Percentiles rank a stretch among this genome's conserved stretches.
These are phyloP conservation scores for Xenopus petersii DNA, from an alignment of 2,797 vertebrate species.

Conservation along the genomic window DNA sequence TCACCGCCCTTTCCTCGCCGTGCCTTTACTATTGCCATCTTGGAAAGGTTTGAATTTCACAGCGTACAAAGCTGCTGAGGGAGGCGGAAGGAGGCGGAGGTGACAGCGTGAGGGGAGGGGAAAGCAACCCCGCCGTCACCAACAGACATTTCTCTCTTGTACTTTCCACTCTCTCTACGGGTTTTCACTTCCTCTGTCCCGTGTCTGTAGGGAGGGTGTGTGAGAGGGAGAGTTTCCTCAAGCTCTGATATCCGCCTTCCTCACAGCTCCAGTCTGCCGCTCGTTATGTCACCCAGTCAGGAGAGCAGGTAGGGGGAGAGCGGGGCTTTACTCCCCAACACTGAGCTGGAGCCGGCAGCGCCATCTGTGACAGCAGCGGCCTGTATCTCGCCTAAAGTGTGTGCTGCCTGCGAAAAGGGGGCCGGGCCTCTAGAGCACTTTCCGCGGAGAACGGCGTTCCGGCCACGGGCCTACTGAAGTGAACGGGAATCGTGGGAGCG, in stretches of 20 bases:
- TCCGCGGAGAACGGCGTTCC: not conserved
- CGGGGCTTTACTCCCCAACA: conserved; percentile 29
- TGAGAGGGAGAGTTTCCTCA: conserved; percentile 30
- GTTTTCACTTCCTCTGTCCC: conserved; percentile 39
- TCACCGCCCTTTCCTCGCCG: conserved; percentile 37
- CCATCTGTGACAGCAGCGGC: conserved; percentile 60
- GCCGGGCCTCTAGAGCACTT: conserved; percentile 9
- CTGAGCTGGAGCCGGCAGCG: conserved; percentile 52
- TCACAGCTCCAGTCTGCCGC: not conserved
- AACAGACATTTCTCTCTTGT: conserved; percentile 50
- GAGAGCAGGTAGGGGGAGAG: conserved; percentile 68
- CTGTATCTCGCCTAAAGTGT: conserved; percentile 51
- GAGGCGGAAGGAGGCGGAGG: conserved; percentile 6
- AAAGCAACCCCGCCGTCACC: conserved; percentile 8
- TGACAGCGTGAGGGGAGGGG: not conserved
- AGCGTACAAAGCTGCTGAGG: conserved; percentile 16
- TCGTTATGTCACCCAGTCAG: conserved; percentile 66
- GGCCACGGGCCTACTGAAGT: not conserved
- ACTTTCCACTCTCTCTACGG: conserved; percentile 23
- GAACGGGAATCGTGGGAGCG: not conserved
- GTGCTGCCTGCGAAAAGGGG: conserved; percentile 15
- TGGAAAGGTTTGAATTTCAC: conserved; percentile 63
- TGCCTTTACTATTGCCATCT: conserved; percentile 59
- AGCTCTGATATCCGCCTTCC: not conserved
- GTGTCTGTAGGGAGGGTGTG: conserved; percentile 27